phyloP scores from a whole-genome alignment of 1,140 invertebrate species.

The Hycleus phaleratus region DNA sequence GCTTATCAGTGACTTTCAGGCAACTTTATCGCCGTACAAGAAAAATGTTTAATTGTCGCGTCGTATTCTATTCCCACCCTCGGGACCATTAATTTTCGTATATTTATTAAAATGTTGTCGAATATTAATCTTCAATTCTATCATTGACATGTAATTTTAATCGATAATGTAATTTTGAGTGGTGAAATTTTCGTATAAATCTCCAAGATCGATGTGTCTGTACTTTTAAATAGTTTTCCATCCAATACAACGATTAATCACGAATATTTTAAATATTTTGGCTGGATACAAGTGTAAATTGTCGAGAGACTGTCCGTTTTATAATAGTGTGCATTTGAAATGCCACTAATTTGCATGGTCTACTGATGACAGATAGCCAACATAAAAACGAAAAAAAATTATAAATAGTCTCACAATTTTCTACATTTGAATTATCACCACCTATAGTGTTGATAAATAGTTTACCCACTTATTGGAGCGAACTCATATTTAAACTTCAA shows the following conservation, averaged over 20 bases:
- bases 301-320: conserved; percentile 4
- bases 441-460: too few species aligned
- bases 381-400: too few species aligned
- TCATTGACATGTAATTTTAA: conserved; percentile 27
- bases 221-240: too few species aligned
- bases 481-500: too few species aligned
- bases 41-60: conserved; percentile 26
- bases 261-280: neutral
- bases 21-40: conserved; percentile 4
- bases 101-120: conserved; percentile 7
- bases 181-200: conserved; percentile 20
- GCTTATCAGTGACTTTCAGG: conserved; percentile 16
- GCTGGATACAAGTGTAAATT: conserved; percentile 8
- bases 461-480: too few species aligned
- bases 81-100: neutral
- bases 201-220: too few species aligned
- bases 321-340: neutral
- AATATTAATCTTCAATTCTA: conserved; percentile 28
- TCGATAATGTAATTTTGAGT: conserved; percentile 17
- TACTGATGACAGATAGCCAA: conserved; percentile 10
- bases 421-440: too few species aligned
- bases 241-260: too few species aligned
- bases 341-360: conserved; percentile 11
- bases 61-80: neutral
- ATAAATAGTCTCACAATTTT: too few species aligned